phyloP scores from a whole-genome alignment of 2,113 vertebrate genomes.

The Aythya baeri region DNA sequence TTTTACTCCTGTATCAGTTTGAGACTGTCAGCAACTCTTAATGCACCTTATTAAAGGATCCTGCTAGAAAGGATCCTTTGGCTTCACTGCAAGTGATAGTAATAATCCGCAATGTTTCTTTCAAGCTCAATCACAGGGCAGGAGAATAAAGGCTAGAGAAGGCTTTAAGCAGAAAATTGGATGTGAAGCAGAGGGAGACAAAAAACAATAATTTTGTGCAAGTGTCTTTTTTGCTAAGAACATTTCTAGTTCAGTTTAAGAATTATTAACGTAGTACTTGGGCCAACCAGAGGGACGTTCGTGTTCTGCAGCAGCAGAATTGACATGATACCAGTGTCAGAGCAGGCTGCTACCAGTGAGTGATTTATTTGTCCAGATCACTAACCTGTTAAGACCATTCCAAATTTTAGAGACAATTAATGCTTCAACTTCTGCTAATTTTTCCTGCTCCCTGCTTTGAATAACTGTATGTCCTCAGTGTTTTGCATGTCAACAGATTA shows the following conservation, averaged over 20 bases:
- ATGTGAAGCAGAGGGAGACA: background rate
- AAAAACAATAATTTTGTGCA: background rate
- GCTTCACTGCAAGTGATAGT: background rate
- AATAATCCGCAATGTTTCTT: background rate
- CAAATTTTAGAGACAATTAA: background rate
- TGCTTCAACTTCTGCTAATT: background rate
- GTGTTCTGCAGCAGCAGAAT: background rate
- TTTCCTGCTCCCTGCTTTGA: background rate
- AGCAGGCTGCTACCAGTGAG: background rate
- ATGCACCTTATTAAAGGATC: background rate
- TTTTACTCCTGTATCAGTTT: background rate
- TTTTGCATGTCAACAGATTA: background rate
- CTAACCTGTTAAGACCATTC: background rate
- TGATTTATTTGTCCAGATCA: background rate
- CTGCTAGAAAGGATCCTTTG: background rate
- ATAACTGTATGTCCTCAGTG: background rate
- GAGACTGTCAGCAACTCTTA: constrained; percentile 30
- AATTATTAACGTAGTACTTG: background rate
- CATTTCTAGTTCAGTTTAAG: background rate
- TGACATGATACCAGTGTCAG: background rate
- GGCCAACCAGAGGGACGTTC: background rate
- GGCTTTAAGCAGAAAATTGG: background rate
- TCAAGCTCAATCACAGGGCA: background rate
- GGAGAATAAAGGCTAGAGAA: background rate
- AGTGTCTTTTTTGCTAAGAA: background rate